phyloP scores from a whole-genome alignment of 64 coral and sea anemone genomes.

The Actinia tenebrosa region DNA sequence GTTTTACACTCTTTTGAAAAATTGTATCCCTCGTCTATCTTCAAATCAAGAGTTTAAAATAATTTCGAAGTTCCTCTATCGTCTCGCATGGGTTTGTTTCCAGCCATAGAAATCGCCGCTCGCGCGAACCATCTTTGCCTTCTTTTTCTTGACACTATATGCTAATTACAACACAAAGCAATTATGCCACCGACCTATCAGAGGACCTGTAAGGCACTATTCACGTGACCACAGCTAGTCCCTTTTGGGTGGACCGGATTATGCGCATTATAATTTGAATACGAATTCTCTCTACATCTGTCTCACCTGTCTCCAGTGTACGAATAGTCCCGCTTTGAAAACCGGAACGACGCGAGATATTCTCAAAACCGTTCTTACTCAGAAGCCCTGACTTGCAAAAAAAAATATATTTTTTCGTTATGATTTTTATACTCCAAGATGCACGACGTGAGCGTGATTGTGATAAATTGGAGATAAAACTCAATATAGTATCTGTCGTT shows the following conservation, averaged over 20 bases:
- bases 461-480: constrained; percentile 11
- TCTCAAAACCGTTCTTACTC: neutral
- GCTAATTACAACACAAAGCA: constrained; percentile 92
- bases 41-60: constrained; percentile 23
- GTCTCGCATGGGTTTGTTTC: constrained; percentile 43
- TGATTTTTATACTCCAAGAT: neutral
- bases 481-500: neutral
- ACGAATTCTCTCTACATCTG: neutral
- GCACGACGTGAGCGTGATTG: neutral
- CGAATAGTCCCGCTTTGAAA: neutral
- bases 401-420: neutral
- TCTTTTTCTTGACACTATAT: constrained; percentile 97
- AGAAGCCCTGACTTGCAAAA: neutral
- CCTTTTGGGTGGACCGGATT: constrained; percentile 52
- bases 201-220: constrained; percentile 35
- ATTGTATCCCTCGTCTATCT: neutral
- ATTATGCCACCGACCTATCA: constrained; percentile 93
- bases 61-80: constrained; percentile 28
- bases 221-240: constrained; percentile 80
- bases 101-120: constrained; percentile 73
- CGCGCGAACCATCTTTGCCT: constrained; percentile 63
- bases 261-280: constrained; percentile 25
- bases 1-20: neutral
- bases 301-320: neutral
- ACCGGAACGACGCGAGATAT: neutral